Evolutionary conservation across 2,888 invertebrate genomes (phyloP).

Genomic region (Orgyia antiqua): DNA sequence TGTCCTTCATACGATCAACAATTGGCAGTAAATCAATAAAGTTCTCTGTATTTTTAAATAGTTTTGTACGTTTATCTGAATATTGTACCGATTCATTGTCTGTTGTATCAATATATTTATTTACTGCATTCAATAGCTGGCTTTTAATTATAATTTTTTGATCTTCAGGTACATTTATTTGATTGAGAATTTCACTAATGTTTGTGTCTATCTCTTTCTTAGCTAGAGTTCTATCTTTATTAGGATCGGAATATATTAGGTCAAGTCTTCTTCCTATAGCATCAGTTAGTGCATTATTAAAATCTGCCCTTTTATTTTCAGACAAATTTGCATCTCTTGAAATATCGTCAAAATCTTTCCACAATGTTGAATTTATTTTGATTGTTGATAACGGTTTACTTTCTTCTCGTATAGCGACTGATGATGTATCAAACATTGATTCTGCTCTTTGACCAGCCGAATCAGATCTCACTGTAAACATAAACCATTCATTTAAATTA

Average conservation of each 20-base stretch:
- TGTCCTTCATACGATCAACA: too few relatives aligned
- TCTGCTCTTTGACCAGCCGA: too few relatives aligned
- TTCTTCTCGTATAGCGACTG: background rate
- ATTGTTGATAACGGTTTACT: constrained; percentile 11
- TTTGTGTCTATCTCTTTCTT: constrained; percentile 2
- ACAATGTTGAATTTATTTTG: constrained; percentile 12
- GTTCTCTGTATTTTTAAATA: too few relatives aligned
- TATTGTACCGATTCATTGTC: too few relatives aligned
- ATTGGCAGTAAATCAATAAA: too few relatives aligned
- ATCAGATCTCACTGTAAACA: too few relatives aligned
- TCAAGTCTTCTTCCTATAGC: constrained; percentile 3
- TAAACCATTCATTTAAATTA: constrained; percentile 1
- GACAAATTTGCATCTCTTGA: constrained; percentile 5
- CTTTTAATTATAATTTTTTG: constrained; percentile 2
- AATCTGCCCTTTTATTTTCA: constrained; percentile 1
- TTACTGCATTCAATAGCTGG: background rate
- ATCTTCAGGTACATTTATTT: background rate
- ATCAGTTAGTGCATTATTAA: constrained; percentile 5
- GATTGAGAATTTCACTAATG: constrained; percentile 1
- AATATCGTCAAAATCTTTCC: constrained; percentile 6
- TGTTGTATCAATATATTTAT: constrained; percentile 1
- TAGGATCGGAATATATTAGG: background rate
- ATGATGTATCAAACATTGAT: background rate
- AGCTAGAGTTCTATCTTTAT: background rate
- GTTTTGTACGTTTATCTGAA: too few relatives aligned